Percentiles rank a stretch among this genome's conserved stretches.
phyloP scores from a whole-genome alignment of 2,797 vertebrate genomes.

The Crax fasciolata region DNA sequence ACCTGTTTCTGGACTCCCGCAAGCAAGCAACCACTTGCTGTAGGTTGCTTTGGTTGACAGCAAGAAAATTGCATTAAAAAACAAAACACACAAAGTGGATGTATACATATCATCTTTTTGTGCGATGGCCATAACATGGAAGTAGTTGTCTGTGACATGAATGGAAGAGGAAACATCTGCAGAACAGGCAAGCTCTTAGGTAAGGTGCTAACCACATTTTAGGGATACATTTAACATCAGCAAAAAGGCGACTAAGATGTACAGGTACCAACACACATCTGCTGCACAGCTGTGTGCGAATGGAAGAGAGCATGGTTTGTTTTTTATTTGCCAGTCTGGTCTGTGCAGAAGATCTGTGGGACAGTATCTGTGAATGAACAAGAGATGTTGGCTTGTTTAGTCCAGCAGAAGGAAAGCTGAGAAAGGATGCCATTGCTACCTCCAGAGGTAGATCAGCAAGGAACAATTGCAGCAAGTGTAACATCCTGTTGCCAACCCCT shows the following conservation, averaged over 20 bases:
- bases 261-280: neutral
- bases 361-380: neutral
- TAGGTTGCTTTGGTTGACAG: neutral
- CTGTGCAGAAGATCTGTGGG: neutral
- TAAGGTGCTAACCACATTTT: neutral
- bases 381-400: conserved; percentile 49
- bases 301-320: neutral
- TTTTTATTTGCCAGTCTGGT: neutral
- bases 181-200: neutral
- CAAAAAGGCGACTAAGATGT: rapidly evolving
- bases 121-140: neutral
- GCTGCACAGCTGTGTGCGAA: neutral
- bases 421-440: conserved; percentile 21
- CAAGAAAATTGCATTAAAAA: neutral
- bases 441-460: neutral
- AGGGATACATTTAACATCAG: neutral
- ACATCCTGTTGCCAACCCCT: neutral
- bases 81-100: neutral
- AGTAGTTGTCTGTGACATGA: neutral
- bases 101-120: neutral
- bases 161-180: conserved; percentile 8
- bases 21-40: neutral
- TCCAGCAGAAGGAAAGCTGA: conserved; percentile 32
- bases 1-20: neutral
- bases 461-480: rapidly evolving